A percentile compares a stretch with the other conserved stretches of the same genome.
phyloP scores from a whole-genome alignment of 2,888 invertebrate genomes.

The Calephelis perditalis region DNA sequence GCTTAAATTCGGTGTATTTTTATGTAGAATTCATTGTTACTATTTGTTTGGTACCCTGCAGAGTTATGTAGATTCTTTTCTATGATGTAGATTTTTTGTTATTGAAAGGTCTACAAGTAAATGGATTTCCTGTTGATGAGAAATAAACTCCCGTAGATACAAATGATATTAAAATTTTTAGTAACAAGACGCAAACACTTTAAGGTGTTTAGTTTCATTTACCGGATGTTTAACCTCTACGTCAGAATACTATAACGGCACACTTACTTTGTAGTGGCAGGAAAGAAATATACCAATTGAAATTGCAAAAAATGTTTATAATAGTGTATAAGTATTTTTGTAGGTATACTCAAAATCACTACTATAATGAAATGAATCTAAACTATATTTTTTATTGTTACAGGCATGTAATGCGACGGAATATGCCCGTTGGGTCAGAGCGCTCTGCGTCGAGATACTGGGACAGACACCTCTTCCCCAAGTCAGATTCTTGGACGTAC shows the following conservation, averaged over 20 bases:
- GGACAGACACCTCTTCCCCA: slow-evolving; percentile 86
- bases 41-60: background rate
- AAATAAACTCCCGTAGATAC: too few relatives aligned
- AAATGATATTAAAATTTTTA: too few relatives aligned
- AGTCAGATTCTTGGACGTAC: slow-evolving; percentile 84
- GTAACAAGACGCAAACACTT: too few relatives aligned
- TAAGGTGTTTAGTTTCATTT: too few relatives aligned
- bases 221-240: too few relatives aligned
- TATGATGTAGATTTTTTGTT: background rate
- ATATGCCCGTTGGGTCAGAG: slow-evolving; percentile 86
- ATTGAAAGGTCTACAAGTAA: slow-evolving; percentile 5
- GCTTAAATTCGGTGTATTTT: slow-evolving; percentile 23
- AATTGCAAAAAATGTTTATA: too few relatives aligned
- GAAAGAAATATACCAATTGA: too few relatives aligned
- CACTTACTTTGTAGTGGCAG: too few relatives aligned
- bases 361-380: background rate
- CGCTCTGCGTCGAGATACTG: slow-evolving; percentile 85
- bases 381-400: slow-evolving; percentile 46
- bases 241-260: too few relatives aligned
- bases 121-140: background rate
- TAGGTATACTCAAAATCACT: too few relatives aligned
- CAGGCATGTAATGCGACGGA: slow-evolving; percentile 84
- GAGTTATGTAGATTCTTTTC: background rate
- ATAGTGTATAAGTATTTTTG: too few relatives aligned
- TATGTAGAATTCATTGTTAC: too few relatives aligned